Conservation (phyloP, 2,113 vertebrate species). For the Heterocephalus glaber region DNA sequence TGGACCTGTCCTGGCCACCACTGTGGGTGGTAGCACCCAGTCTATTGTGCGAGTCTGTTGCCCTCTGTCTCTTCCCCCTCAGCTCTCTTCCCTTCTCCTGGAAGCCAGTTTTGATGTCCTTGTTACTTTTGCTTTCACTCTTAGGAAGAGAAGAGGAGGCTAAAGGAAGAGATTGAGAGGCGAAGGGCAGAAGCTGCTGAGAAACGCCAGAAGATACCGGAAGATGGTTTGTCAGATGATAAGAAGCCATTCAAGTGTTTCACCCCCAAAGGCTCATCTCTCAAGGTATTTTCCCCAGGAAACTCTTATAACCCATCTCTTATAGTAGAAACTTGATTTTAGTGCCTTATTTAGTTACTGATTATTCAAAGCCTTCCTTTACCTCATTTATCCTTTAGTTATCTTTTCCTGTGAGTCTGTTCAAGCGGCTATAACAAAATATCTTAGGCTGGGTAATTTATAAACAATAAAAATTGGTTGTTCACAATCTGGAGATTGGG, state of each 20-base stretch:
- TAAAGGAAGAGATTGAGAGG: conserved; percentile 98
- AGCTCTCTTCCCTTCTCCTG: background rate
- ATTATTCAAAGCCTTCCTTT: background rate
- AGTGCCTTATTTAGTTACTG: background rate
- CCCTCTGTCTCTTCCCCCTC: background rate
- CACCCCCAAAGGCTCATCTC: conserved; percentile 94
- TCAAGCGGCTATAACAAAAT: background rate
- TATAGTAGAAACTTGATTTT: background rate
- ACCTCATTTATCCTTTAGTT: background rate
- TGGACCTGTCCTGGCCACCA: background rate
- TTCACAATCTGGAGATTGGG: background rate
- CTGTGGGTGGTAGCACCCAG: background rate
- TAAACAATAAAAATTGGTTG: background rate
- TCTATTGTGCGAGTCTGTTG: background rate
- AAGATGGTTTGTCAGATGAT: conserved; percentile 88
- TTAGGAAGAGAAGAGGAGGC: conserved; percentile 96
- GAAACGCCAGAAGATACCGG: conserved; percentile 94
- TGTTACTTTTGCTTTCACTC: background rate
- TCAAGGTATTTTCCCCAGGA: conserved; percentile 89
- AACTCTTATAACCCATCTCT: background rate
- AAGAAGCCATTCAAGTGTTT: conserved; percentile 96
- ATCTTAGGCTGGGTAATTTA: background rate
- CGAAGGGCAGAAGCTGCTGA: conserved; percentile 98
- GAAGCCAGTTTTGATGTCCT: background rate
- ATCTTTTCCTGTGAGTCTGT: background rate